Evolutionary conservation across 2,113 vertebrate species (phyloP).

Genomic region (Cisticola juncidis): DNA sequence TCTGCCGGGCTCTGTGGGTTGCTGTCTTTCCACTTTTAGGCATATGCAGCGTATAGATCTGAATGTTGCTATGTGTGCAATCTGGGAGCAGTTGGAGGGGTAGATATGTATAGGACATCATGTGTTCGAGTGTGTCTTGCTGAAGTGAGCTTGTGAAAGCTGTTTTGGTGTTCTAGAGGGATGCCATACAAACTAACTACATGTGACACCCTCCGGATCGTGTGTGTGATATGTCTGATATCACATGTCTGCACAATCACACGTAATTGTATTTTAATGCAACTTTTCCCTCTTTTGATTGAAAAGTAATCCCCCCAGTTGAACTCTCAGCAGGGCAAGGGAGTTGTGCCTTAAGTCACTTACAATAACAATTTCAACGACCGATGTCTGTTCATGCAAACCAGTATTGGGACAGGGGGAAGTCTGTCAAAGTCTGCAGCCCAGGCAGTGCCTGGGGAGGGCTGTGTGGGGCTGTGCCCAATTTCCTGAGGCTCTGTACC

Average conservation of each 20-base stretch:
- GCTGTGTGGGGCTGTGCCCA: background rate
- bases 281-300: background rate
- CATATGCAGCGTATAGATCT: background rate
- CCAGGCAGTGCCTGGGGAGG: background rate
- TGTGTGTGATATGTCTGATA: background rate
- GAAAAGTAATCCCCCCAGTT: background rate
- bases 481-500: slow-evolving; percentile 37
- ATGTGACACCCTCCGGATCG: background rate
- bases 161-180: background rate
- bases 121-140: background rate
- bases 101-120: background rate
- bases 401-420: background rate
- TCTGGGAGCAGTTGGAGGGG: slow-evolving; percentile 5
- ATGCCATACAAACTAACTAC: background rate
- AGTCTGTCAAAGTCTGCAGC: background rate
- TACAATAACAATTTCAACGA: background rate
- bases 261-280: background rate
- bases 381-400: background rate
- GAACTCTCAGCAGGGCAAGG: background rate
- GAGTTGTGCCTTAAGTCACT: background rate
- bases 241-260: accelerated
- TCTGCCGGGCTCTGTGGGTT: background rate
- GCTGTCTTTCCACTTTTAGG: background rate
- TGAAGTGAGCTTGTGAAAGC: background rate
- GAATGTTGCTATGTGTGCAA: background rate